Conservation (phyloP, 2,888 invertebrate species). For the Ferdinandea cuprea region DNA sequence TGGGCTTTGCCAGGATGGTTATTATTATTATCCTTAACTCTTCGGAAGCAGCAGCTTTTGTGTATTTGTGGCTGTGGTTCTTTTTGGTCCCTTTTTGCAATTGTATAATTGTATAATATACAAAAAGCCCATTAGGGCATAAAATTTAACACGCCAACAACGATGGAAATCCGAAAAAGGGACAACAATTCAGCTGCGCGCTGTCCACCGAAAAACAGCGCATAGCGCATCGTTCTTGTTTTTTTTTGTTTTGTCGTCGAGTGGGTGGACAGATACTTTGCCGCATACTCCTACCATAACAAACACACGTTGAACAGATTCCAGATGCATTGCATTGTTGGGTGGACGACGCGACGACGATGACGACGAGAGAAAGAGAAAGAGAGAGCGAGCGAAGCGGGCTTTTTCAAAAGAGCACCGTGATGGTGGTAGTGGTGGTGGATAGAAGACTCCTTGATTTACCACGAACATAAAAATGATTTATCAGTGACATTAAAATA, state of each 20-base stretch:
- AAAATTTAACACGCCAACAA: constrained; percentile 70
- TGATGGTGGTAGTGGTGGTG: constrained; percentile 36
- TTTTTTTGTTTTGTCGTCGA: too few relatives aligned
- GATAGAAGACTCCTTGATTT: constrained; percentile 80
- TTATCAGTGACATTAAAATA: constrained; percentile 83
- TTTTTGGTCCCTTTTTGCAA: constrained; percentile 59
- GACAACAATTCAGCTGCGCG: constrained; percentile 71
- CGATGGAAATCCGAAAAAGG: constrained; percentile 61
- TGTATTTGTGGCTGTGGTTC: constrained; percentile 37
- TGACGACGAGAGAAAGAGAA: too few relatives aligned
- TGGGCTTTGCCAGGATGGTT: constrained; percentile 22
- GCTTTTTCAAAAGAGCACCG: constrained; percentile 12
- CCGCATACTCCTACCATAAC: constrained; percentile 11
- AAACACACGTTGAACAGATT: constrained; percentile 38
- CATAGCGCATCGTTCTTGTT: constrained; percentile 38
- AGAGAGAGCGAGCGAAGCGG: constrained; percentile 30
- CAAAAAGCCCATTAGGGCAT: constrained; percentile 73
- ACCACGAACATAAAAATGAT: constrained; percentile 83
- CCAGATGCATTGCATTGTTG: constrained; percentile 66
- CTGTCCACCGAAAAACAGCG: constrained; percentile 66
- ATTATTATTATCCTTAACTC: constrained; percentile 72
- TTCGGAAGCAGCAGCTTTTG: constrained; percentile 66
- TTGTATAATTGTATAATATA: constrained; percentile 74
- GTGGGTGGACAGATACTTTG: constrained; percentile 40
- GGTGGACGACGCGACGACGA: background rate